phyloP scores from a whole-genome alignment of 2,797 vertebrate genomes.

The Lepus oiostolus region DNA sequence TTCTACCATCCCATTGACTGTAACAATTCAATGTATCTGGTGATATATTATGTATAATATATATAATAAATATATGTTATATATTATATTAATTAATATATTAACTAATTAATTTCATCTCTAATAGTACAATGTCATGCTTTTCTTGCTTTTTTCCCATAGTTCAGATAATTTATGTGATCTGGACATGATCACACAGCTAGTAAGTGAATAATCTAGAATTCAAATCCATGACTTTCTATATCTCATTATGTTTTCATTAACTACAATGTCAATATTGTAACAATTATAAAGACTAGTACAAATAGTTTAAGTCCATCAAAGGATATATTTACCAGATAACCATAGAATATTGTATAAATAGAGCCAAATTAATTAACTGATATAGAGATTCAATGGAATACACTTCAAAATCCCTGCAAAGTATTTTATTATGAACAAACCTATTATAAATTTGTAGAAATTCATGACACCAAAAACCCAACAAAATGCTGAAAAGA shows the following conservation, averaged over 20 bases:
- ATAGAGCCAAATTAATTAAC: not conserved
- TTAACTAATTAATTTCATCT: not conserved
- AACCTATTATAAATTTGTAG: not conserved
- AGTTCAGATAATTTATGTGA: not conserved
- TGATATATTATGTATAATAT: not conserved
- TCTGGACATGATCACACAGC: not conserved
- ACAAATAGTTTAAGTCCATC: not conserved
- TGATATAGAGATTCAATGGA: not conserved
- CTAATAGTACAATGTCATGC: not conserved
- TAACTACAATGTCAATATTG: not conserved
- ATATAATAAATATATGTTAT: too few species aligned
- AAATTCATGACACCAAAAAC: not conserved
- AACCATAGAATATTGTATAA: not conserved
- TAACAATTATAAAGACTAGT: not conserved
- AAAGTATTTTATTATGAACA: not conserved
- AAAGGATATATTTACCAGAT: not conserved
- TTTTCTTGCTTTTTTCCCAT: not conserved
- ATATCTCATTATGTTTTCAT: not conserved
- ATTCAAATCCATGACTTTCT: not conserved
- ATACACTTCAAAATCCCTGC: not conserved
- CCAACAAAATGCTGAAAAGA: not conserved
- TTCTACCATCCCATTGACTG: fast-evolving
- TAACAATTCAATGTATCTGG: not conserved
- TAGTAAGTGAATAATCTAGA: not conserved
- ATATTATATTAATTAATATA: too few species aligned